phyloP scores from a whole-genome alignment of 1,140 invertebrate species.

The Parapsyche elsis region DNA sequence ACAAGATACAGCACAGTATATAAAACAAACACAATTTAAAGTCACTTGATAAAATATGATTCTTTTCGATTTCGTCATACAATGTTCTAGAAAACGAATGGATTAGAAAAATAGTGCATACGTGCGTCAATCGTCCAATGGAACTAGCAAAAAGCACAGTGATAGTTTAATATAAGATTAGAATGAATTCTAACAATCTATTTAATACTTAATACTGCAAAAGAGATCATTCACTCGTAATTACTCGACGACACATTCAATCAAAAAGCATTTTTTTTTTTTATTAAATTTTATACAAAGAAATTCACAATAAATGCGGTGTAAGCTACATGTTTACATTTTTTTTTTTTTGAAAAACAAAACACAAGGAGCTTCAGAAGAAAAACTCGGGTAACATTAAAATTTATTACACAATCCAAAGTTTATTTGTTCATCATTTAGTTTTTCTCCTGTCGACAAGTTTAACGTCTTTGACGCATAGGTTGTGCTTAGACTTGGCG shows the following conservation, averaged over 20 bases:
- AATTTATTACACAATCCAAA: not conserved
- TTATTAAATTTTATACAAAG: not conserved
- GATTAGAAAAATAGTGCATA: no score
- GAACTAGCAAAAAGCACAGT: no score
- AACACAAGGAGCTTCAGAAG: not conserved
- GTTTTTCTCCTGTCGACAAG: slow-evolving; percentile 72
- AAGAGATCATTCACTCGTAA: slow-evolving; percentile 32
- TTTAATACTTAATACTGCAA: slow-evolving; percentile 34
- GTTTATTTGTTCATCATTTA: slow-evolving; percentile 47
- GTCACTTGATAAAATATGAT: no score
- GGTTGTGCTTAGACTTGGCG: slow-evolving; percentile 77
- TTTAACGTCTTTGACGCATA: slow-evolving; percentile 81
- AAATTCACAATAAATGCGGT: slow-evolving; percentile 15
- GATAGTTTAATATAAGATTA: not conserved
- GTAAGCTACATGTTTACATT: not conserved
- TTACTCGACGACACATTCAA: not conserved
- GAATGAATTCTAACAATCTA: not conserved
- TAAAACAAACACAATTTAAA: no score
- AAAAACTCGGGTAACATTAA: slow-evolving; percentile 21
- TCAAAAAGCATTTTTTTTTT: slow-evolving; percentile 20
- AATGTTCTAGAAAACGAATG: no score
- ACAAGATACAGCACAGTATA: no score
- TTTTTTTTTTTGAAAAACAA: not conserved
- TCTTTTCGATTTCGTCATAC: no score
- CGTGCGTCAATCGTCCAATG: no score